Conservation (phyloP, 2,113 vertebrate genomes). For the Podiceps cristatus region DNA sequence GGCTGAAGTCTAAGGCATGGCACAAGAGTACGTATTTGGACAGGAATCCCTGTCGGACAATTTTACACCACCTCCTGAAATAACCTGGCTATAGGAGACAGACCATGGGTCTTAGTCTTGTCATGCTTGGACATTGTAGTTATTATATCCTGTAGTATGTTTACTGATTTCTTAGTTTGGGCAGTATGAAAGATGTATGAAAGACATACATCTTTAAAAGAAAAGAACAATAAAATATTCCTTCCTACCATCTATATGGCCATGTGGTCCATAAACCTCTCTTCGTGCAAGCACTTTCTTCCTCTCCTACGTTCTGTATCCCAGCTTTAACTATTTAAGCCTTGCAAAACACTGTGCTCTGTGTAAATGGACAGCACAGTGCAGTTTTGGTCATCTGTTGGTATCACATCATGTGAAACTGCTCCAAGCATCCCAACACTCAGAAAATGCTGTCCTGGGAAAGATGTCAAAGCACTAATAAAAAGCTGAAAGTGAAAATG, state of each 20-base stretch:
- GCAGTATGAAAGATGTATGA: too few relatives aligned
- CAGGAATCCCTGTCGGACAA: rapidly evolving
- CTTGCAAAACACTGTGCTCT: background rate
- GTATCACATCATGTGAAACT: background rate
- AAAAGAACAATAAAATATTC: background rate
- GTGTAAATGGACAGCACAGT: background rate
- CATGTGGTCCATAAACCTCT: background rate
- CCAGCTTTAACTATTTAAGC: background rate
- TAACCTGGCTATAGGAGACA: background rate
- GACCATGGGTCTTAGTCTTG: background rate
- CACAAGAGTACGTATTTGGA: background rate
- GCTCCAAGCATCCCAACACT: background rate
- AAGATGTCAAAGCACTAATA: background rate
- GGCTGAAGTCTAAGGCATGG: background rate
- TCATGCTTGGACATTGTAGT: background rate
- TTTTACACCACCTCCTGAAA: background rate
- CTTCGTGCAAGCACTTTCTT: background rate
- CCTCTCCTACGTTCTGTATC: background rate
- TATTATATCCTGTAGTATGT: background rate
- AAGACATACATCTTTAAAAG: background rate
- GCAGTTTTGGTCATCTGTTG: background rate
- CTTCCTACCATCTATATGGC: background rate
- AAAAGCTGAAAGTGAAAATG: background rate
- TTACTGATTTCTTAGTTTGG: background rate
- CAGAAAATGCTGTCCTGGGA: background rate